Evolutionary conservation across 1,140 invertebrate species (phyloP).

Genomic region (Sycophaga agraensis): DNA sequence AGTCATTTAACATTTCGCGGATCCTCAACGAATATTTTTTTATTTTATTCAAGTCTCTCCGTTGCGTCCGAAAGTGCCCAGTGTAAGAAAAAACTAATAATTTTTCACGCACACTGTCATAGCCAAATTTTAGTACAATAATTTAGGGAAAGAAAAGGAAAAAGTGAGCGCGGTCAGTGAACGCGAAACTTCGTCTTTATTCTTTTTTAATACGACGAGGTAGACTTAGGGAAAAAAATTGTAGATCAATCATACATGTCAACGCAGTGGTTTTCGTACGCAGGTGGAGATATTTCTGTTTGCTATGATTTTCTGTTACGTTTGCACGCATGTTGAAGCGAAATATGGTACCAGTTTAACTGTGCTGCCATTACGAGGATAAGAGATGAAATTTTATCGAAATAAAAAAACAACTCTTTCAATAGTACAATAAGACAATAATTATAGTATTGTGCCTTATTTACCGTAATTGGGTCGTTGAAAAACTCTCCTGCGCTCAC

Average conservation of each 20-base stretch:
- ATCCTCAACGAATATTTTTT: conserved; percentile 13
- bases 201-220: conserved; percentile 27
- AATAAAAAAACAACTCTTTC: not conserved
- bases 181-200: conserved; percentile 27
- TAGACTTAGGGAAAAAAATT: conserved; percentile 17
- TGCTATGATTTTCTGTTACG: not conserved
- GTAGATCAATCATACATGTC: conserved; percentile 17
- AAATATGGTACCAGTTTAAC: not conserved
- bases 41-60: conserved; percentile 23
- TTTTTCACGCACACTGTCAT: conserved; percentile 37
- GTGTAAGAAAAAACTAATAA: conserved; percentile 40
- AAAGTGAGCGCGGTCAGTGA: conserved; percentile 25
- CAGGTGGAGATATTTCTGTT: conserved; percentile 2
- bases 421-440: not conserved
- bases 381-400: not conserved
- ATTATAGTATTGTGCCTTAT: conserved; percentile 12
- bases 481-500: not conserved
- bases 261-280: conserved; percentile 19
- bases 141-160: conserved; percentile 31
- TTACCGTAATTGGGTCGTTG: not conserved
- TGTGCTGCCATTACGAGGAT: not conserved
- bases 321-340: not conserved
- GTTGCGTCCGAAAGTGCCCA: conserved; percentile 29
- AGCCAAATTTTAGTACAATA: conserved; percentile 53
- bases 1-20: not conserved